phyloP scores from a whole-genome alignment of 2,888 invertebrate genomes.

The Agrotis puta region DNA sequence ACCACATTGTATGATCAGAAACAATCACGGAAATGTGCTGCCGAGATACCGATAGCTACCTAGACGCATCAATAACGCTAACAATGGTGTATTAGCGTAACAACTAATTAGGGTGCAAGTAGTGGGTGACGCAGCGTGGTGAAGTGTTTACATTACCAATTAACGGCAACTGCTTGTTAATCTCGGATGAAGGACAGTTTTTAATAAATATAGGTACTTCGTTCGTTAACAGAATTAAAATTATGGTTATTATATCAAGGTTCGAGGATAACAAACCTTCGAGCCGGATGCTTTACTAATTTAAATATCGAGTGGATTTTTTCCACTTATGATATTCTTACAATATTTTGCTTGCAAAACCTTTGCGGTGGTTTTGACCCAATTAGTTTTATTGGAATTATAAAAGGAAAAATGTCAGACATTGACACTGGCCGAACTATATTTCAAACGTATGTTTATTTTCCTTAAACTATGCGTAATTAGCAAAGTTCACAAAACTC shows the following conservation, averaged over 20 bases:
- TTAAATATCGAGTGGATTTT: slow-evolving; percentile 32
- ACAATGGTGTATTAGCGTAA: slow-evolving; percentile 60
- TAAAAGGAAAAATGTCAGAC: slow-evolving; percentile 46
- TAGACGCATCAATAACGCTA: slow-evolving; percentile 60
- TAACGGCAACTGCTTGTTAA: neutral
- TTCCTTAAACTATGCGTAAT: slow-evolving; percentile 28
- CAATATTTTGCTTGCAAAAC: slow-evolving; percentile 30
- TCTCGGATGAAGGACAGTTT: slow-evolving; percentile 14
- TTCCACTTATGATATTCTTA: slow-evolving; percentile 13
- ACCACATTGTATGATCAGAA: slow-evolving; percentile 58
- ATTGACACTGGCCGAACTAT: neutral
- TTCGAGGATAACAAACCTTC: slow-evolving; percentile 26
- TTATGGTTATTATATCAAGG: slow-evolving; percentile 32
- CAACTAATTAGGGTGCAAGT: slow-evolving; percentile 50
- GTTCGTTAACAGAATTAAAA: slow-evolving; percentile 22
- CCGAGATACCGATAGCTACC: slow-evolving; percentile 52
- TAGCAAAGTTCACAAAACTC: slow-evolving; percentile 4
- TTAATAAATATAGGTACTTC: neutral
- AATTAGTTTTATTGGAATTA: slow-evolving; percentile 49
- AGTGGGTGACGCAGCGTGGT: slow-evolving; percentile 32
- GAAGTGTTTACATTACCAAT: neutral
- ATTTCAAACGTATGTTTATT: slow-evolving; percentile 9
- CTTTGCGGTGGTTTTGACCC: slow-evolving; percentile 57
- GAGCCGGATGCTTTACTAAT: slow-evolving; percentile 28
- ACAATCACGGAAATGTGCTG: slow-evolving; percentile 67